A percentile compares a stretch with the other conserved stretches of the same genome.
Evolutionary conservation across 64 coral and sea anemone species (phyloP).

Genomic region (Acropora tenuis): DNA sequence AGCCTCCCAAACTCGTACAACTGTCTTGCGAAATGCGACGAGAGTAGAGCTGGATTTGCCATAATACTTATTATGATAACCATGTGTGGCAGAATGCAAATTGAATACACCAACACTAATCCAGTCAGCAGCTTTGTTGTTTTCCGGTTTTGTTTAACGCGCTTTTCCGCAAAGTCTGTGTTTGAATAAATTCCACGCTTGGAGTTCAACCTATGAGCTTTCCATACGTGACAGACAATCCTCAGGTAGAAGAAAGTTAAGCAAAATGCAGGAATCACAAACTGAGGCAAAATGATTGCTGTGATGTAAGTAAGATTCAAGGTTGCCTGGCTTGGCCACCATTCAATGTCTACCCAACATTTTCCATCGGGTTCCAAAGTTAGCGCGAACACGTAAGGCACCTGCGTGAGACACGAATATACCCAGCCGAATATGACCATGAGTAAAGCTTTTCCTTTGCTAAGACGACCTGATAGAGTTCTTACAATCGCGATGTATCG

Average conservation of each 20-base stretch:
- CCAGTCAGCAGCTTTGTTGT: slow-evolving; percentile 83
- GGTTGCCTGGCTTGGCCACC: slow-evolving; percentile 54
- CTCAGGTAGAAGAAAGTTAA: slow-evolving; percentile 52
- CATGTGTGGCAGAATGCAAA: slow-evolving; percentile 78
- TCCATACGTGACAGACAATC: slow-evolving; percentile 66
- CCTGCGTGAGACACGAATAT: slow-evolving; percentile 60
- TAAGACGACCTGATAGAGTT: slow-evolving; percentile 26
- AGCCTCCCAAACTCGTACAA: slow-evolving; percentile 84
- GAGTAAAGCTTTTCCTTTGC: slow-evolving; percentile 42
- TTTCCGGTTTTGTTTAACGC: slow-evolving; percentile 76
- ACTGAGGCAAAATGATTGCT: slow-evolving; percentile 70
- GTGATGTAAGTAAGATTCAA: slow-evolving; percentile 78
- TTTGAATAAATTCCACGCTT: slow-evolving; percentile 60
- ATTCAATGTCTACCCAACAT: slow-evolving; percentile 64
- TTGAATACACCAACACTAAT: slow-evolving; percentile 69
- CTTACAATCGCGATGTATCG: slow-evolving; percentile 80
- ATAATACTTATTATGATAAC: slow-evolving; percentile 74
- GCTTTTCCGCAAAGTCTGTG: slow-evolving; percentile 37
- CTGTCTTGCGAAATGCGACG: slow-evolving; percentile 56
- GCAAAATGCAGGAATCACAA: slow-evolving; percentile 80
- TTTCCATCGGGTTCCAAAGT: slow-evolving; percentile 64
- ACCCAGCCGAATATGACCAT: slow-evolving; percentile 66
- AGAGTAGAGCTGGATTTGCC: slow-evolving; percentile 45
- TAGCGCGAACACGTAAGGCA: slow-evolving; percentile 78
- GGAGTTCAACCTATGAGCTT: slow-evolving; percentile 59